These are phyloP conservation scores for Rhyacophila brunnea DNA, from an alignment of 1,140 invertebrate species.

Conservation along the genomic window DNA sequence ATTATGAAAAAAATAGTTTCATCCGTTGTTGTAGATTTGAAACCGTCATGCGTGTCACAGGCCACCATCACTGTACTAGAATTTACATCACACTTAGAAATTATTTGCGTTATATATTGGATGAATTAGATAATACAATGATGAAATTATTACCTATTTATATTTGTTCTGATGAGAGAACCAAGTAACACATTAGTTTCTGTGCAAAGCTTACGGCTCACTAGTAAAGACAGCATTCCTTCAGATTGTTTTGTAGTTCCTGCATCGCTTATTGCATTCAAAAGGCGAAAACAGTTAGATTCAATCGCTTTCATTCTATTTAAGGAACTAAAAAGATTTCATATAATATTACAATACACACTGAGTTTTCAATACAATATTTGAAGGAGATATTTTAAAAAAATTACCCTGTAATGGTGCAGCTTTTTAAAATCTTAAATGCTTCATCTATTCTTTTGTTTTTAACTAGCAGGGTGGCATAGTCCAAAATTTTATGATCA, in stretches of 20 bases:
- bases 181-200: conserved; percentile 50
- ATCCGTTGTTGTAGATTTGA: not conserved
- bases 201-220: conserved; percentile 49
- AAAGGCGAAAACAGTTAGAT: conserved; percentile 52
- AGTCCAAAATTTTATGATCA: conserved; percentile 57
- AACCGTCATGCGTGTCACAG: not conserved
- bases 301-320: conserved; percentile 39
- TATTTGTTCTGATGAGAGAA: conserved; percentile 50
- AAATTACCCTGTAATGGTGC: conserved; percentile 43
- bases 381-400: not conserved
- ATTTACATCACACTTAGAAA: not conserved
- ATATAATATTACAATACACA: not conserved
- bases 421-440: conserved; percentile 47
- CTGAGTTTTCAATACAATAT: not conserved
- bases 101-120: not conserved
- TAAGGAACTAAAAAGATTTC: conserved; percentile 39
- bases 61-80: not conserved
- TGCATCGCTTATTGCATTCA: conserved; percentile 48
- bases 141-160: conserved; percentile 49
- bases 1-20: not conserved
- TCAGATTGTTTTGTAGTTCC: conserved; percentile 39
- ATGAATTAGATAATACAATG: conserved; percentile 7
- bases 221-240: conserved; percentile 50
- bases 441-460: conserved; percentile 49
- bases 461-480: conserved; percentile 53